A percentile compares a stretch with the other conserved stretches of the same genome.
phyloP scores from a whole-genome alignment of 2,888 invertebrate genomes.

The Dione juno region DNA sequence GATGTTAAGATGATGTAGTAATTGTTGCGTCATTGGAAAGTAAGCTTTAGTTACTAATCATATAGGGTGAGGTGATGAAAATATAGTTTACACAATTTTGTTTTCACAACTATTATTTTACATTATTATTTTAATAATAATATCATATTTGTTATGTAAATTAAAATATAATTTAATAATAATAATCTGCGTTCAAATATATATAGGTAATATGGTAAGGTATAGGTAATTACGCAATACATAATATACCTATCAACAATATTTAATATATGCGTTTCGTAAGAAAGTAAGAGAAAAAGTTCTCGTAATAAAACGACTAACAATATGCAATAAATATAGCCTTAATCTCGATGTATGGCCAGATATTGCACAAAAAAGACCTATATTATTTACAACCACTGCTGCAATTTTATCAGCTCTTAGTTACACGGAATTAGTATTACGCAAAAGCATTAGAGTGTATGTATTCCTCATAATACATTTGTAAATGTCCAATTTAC shows the following conservation, averaged over 20 bases:
- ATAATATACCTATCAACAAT: constrained; percentile 22
- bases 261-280: constrained; percentile 24
- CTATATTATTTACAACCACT: constrained; percentile 16
- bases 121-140: too few species aligned
- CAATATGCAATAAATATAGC: constrained; percentile 34
- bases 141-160: background rate
- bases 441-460: constrained; percentile 12
- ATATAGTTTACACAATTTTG: background rate
- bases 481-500: background rate
- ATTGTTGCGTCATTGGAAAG: constrained; percentile 20
- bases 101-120: too few species aligned
- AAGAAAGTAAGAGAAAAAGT: constrained; percentile 43
- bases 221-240: constrained; percentile 35
- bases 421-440: background rate
- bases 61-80: background rate
- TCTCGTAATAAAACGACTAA: constrained; percentile 37
- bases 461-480: background rate
- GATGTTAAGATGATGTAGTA: constrained; percentile 3
- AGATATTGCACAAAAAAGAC: constrained; percentile 20
- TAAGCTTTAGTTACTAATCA: background rate
- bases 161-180: too few species aligned
- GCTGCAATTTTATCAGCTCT: constrained; percentile 21
- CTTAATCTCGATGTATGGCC: constrained; percentile 31
- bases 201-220: too few species aligned
- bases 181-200: too few species aligned